Conservation (phyloP, 2,888 invertebrate genomes). For the Agriopis aurantiaria region DNA sequence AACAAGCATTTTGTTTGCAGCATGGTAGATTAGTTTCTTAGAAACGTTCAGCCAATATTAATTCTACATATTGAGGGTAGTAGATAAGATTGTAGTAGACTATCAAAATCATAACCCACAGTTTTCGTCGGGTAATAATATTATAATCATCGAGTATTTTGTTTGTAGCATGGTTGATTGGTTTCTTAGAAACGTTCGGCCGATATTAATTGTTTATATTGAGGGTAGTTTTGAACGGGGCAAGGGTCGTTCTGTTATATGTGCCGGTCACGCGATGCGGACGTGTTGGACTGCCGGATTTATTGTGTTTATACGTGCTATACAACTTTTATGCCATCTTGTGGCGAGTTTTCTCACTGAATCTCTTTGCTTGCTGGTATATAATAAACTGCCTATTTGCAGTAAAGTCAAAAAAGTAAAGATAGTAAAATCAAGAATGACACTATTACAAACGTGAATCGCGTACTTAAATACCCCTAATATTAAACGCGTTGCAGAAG, state of each 20-base stretch:
- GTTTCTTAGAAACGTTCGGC: slow-evolving; percentile 22
- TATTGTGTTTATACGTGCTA: slow-evolving; percentile 49
- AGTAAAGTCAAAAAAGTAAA: neutral
- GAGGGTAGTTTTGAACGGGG: slow-evolving; percentile 50
- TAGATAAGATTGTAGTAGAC: no score
- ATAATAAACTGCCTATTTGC: slow-evolving; percentile 18
- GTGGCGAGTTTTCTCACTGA: slow-evolving; percentile 15
- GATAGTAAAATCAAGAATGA: neutral
- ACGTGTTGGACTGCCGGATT: slow-evolving; percentile 50
- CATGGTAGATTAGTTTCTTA: no score
- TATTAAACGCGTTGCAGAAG: no score
- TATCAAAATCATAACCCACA: no score
- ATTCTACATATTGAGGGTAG: no score
- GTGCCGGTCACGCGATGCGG: slow-evolving; percentile 57
- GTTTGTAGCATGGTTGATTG: no score
- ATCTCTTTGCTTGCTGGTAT: slow-evolving; percentile 9
- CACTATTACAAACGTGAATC: neutral
- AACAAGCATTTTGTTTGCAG: no score
- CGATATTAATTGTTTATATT: slow-evolving; percentile 51
- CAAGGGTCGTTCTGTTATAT: slow-evolving; percentile 50
- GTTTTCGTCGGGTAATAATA: no score
- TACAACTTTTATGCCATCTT: slow-evolving; percentile 42
- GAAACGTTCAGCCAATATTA: no score
- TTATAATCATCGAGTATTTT: no score
- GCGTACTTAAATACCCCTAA: no score